phyloP scores from a whole-genome alignment of 1,140 invertebrate species.

The Philotrypesis tridentata region DNA sequence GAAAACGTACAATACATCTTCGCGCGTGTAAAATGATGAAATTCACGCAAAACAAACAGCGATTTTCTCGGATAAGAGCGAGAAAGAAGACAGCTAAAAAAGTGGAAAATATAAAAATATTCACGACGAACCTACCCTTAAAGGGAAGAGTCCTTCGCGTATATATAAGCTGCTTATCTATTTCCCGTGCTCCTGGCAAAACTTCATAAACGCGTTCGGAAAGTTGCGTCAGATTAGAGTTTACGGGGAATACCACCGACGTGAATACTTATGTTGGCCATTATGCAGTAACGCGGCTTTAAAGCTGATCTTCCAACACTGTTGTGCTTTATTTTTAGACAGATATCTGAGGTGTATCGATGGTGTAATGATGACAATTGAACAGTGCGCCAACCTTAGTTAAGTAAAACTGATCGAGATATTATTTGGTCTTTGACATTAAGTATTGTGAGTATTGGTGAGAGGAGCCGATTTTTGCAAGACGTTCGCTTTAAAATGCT shows the following conservation, averaged over 20 bases:
- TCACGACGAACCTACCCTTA: neutral
- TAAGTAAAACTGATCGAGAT: too few species aligned
- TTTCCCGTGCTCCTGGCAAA: neutral
- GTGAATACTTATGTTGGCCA: neutral
- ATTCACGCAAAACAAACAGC: neutral
- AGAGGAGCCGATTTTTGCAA: too few species aligned
- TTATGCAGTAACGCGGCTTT: neutral
- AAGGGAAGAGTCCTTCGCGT: neutral
- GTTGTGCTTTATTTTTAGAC: too few species aligned
- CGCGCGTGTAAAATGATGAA: too few species aligned
- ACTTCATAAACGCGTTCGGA: conserved; percentile 20
- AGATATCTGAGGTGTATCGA: too few species aligned
- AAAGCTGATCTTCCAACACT: neutral
- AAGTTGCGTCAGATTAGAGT: conserved; percentile 22
- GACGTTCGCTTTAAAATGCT: too few species aligned
- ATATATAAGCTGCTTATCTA: conserved; percentile 5
- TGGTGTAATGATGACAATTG: too few species aligned
- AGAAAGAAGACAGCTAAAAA: neutral
- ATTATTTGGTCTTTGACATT: too few species aligned
- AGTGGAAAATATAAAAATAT: neutral
- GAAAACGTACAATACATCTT: too few species aligned
- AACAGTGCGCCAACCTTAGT: too few species aligned
- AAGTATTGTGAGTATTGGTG: too few species aligned
- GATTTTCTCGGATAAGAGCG: neutral
- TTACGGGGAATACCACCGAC: neutral